A percentile compares a stretch with the other conserved stretches of the same genome.
phyloP scores from a whole-genome alignment of 1,140 invertebrate species.

The Aphaenogaster ashmeadi region DNA sequence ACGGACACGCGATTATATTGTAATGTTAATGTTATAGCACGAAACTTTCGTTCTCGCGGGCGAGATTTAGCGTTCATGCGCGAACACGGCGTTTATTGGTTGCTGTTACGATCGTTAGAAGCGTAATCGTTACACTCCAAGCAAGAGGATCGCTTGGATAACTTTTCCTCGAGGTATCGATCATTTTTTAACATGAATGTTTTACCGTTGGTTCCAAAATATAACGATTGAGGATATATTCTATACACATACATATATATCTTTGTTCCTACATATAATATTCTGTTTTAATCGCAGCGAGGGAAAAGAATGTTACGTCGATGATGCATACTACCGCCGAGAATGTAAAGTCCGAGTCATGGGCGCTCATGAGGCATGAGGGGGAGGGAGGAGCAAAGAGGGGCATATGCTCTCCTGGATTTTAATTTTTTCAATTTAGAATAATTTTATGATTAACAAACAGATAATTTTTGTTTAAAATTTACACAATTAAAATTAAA shows the following conservation, averaged over 20 bases:
- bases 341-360: too few species aligned
- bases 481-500: too few species aligned
- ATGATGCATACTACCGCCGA: background rate
- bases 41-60: constrained; percentile 77
- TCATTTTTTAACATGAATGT: constrained; percentile 19
- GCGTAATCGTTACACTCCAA: background rate
- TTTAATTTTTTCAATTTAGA: too few species aligned
- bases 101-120: constrained; percentile 24
- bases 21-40: constrained; percentile 28
- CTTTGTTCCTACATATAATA: constrained; percentile 37
- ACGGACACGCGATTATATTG: constrained; percentile 47
- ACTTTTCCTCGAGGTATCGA: background rate
- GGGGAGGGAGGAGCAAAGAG: too few species aligned
- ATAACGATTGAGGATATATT: constrained; percentile 45
- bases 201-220: constrained; percentile 40
- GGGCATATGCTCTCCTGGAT: too few species aligned
- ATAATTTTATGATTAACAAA: too few species aligned
- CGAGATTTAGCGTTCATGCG: constrained; percentile 73
- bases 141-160: background rate
- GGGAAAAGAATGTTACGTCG: background rate
- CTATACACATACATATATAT: constrained; percentile 16
- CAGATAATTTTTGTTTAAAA: too few species aligned
- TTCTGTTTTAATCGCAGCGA: constrained; percentile 8
- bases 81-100: constrained; percentile 4
- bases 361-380: too few species aligned